Percentiles rank a stretch among this genome's conserved stretches.
Conservation (phyloP, 2,113 vertebrate species). For the Polypterus bichir region DNA sequence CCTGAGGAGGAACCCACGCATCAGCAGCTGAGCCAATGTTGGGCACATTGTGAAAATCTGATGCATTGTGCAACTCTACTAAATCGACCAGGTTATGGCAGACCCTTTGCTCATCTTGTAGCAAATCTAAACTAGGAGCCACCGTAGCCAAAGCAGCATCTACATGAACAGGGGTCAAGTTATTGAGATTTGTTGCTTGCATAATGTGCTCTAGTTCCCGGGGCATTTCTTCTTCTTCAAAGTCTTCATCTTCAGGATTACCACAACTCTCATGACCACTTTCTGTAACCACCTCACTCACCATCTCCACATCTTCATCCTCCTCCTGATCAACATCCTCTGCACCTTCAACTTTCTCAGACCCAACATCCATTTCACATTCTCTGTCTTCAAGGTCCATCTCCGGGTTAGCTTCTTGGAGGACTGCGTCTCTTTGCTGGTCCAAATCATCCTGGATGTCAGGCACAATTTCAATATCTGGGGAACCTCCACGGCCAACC, state of each 20-base stretch:
- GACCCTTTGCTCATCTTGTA: too few species aligned
- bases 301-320: conserved; percentile 59
- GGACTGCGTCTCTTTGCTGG: conserved; percentile 32
- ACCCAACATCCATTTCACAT: conserved; percentile 58
- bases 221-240: conserved; percentile 46
- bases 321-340: conserved; percentile 52
- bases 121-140: too few species aligned
- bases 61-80: too few species aligned
- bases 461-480: conserved; percentile 49
- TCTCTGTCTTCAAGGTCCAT: conserved; percentile 32
- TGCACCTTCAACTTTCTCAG: conserved; percentile 42
- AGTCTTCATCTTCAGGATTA: conserved; percentile 53
- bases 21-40: too few species aligned
- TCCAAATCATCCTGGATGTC: conserved; percentile 49
- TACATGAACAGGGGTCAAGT: too few species aligned
- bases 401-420: conserved; percentile 6
- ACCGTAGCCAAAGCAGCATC: too few species aligned
- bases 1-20: too few species aligned
- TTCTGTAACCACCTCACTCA: conserved; percentile 55
- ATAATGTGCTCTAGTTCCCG: conserved; percentile 21
- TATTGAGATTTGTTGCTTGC: too few species aligned
- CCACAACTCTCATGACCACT: conserved; percentile 58
- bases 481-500: conserved; percentile 41
- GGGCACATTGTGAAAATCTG: too few species aligned
- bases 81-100: too few species aligned